Evolutionary conservation across 2,888 invertebrate genomes (phyloP).

Genomic region (Odontothrips loti): DNA sequence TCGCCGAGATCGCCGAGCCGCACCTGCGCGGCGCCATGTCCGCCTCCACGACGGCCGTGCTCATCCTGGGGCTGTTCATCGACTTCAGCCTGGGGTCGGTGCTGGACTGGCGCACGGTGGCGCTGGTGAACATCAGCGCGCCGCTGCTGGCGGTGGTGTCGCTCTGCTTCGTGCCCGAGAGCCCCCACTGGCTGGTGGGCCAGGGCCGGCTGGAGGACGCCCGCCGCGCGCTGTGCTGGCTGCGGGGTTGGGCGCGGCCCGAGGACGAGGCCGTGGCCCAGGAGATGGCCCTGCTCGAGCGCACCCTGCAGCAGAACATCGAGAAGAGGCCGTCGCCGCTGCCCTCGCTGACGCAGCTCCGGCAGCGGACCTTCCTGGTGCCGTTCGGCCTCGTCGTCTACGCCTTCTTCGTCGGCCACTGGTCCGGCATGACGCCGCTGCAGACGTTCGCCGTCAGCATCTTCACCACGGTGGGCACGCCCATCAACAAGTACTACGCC

Average conservation of each 20-base stretch:
- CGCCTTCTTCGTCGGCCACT: slow-evolving; percentile 68
- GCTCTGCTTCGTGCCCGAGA: slow-evolving; percentile 72
- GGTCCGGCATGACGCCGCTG: slow-evolving; percentile 69
- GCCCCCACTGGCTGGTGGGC: slow-evolving; percentile 71
- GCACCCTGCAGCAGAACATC: slow-evolving; percentile 34
- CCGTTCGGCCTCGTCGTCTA: slow-evolving; percentile 64
- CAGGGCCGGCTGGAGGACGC: slow-evolving; percentile 63
- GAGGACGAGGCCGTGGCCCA: slow-evolving; percentile 55
- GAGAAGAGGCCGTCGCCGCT: slow-evolving; percentile 34
- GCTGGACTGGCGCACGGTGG: slow-evolving; percentile 66
- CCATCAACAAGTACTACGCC: slow-evolving; percentile 71
- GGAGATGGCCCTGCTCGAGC: slow-evolving; percentile 45
- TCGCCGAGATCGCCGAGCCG: slow-evolving; percentile 78
- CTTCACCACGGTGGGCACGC: slow-evolving; percentile 65
- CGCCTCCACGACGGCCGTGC: slow-evolving; percentile 69
- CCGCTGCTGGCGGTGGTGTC: slow-evolving; percentile 50
- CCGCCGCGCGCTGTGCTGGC: slow-evolving; percentile 65
- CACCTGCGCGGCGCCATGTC: slow-evolving; percentile 69
- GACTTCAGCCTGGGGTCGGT: slow-evolving; percentile 70
- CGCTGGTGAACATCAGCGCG: slow-evolving; percentile 57
- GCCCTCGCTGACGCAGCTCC: slow-evolving; percentile 37
- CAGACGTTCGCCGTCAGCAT: slow-evolving; percentile 59
- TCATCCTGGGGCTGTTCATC: slow-evolving; percentile 69
- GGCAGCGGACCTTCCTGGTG: slow-evolving; percentile 55
- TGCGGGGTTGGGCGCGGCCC: slow-evolving; percentile 70